Evolutionary conservation across 2,888 invertebrate species (phyloP), one percentile per base, ranked within the genome.

Genomic region (Eupelmus urozonus): DNA sequence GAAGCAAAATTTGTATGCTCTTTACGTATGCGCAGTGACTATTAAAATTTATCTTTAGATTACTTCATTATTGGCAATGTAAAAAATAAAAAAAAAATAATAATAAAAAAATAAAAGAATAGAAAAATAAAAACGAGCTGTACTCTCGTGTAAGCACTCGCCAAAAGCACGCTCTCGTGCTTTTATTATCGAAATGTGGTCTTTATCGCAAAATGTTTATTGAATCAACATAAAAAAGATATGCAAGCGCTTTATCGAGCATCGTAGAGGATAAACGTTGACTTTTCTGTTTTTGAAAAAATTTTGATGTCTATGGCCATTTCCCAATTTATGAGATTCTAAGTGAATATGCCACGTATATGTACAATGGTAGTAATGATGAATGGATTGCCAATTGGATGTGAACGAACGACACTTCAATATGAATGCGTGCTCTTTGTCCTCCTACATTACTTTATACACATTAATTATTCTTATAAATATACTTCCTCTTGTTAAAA

Each of bases 1-100:
- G 92, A 93, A 90, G 91, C 79, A 81, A 82, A 84, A 81, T 80
- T 79, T 81, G 76, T 80, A 81, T 81, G 82, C 76, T 79, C 72
- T 73, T 75, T 80, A 73, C 69, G 77, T 77, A 74, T 74, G n/a
- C 66, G 57, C 72, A 63, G 11, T 63, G 27, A 65, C 29, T 65
- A 72, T 67, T 65, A 62, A 25, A 25, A 62, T 63, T 65, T 69
- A 71, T 72, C 45, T n/a, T 70, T 66, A 63, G 73, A 69, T n/a
- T 73, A 65, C 51, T 60, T 69, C 18, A 60, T 62, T 75, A 25
- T 69, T 66, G 65, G 63, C 70, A 63, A 34, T 63, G 11, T 13
- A 23, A 23, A 18, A n/a, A 13, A 13, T 55, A 13, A 16, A 27
- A 25, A 55, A 27, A 55, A 55, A 55, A 55, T 3, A 3, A 20